Conservation (phyloP, 2,797 vertebrate genomes). For the Chrosomus eos region DNA sequence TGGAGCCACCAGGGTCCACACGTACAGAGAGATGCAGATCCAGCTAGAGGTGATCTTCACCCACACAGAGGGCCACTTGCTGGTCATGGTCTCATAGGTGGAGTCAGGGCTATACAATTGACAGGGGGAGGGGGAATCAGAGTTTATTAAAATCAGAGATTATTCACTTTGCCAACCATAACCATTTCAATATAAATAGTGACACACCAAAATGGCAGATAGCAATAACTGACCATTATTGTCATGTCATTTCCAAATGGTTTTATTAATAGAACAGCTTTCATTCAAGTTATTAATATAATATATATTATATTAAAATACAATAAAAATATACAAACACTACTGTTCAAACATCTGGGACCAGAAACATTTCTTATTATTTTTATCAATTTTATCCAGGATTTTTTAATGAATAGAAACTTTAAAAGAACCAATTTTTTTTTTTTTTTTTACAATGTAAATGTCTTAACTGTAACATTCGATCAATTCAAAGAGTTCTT, state of each 20-base stretch:
- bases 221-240: not conserved
- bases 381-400: not conserved
- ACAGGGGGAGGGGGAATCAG: not conserved
- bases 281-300: not conserved
- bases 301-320: too few species aligned
- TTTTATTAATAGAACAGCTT: not conserved
- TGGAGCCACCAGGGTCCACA: conserved; percentile 96
- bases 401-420: not conserved
- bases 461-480: too few species aligned
- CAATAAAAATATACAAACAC: not conserved
- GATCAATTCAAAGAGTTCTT: too few species aligned
- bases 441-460: too few species aligned
- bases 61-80: conserved; percentile 97
- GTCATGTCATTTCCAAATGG: not conserved
- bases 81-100: conserved; percentile 88
- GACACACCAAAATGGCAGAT: not conserved
- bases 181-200: not conserved
- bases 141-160: not conserved
- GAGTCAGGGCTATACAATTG: conserved; percentile 84
- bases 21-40: conserved; percentile 94
- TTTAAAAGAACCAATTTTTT: not conserved
- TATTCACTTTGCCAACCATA: not conserved
- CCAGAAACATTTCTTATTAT: not conserved
- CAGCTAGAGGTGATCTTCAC: conserved; percentile 98
- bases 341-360: not conserved